Evolutionary conservation across 2,113 vertebrate species (phyloP).

Genomic region (Larimichthys polyactis): DNA sequence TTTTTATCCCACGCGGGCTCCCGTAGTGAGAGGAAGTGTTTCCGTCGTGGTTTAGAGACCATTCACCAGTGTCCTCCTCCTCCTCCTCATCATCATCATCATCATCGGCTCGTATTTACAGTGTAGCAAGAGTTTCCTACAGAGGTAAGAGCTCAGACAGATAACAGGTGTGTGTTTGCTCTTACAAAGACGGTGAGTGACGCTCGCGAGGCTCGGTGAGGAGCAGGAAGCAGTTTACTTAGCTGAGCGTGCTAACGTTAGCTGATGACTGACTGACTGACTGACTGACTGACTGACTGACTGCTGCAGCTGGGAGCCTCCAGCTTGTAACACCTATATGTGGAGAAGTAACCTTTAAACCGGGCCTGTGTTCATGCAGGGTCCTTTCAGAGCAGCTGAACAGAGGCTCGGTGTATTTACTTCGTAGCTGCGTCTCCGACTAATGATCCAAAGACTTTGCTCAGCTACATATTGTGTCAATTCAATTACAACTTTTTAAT

Average conservation of each 20-base stretch:
- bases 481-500: background rate
- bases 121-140: background rate
- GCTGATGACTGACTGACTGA: background rate
- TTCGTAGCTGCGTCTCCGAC: background rate
- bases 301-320: background rate
- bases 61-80: background rate
- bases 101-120: background rate
- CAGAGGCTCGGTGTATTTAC: background rate
- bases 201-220: background rate
- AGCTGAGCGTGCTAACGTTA: conserved; percentile 37
- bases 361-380: background rate
- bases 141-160: conserved; percentile 35
- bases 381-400: background rate
- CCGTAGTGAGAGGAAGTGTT: conserved; percentile 69
- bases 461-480: background rate
- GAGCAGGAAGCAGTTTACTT: background rate
- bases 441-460: background rate
- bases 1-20: conserved; percentile 39
- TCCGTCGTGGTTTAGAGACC: background rate
- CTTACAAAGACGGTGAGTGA: background rate
- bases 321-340: background rate
- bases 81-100: too few relatives aligned
- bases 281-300: background rate
- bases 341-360: background rate
- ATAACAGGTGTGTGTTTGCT: background rate